Evolutionary conservation across 1,140 invertebrate species (phyloP).

Genomic region (Parapsyche elsis): DNA sequence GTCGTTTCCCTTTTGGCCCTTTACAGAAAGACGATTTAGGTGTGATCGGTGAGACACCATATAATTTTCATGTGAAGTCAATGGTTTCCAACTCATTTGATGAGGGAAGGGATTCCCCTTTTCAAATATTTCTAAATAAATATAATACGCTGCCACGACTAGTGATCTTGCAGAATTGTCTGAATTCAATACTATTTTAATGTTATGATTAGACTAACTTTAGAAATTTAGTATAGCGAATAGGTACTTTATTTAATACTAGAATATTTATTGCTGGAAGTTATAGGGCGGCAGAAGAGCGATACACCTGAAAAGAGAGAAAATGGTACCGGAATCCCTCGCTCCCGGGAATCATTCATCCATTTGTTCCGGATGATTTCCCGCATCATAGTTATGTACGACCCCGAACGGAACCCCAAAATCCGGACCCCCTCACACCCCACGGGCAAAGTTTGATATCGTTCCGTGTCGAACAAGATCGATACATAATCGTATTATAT

Average conservation of each 20-base stretch:
- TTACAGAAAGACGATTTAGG: neutral
- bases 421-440: neutral
- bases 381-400: conserved; percentile 53
- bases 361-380: conserved; percentile 55
- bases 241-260: no score
- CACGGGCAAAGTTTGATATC: neutral
- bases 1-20: conserved; percentile 40
- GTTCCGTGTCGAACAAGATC: no score
- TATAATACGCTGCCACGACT: no score
- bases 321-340: conserved; percentile 21
- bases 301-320: conserved; percentile 41
- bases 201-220: no score
- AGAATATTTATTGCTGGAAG: neutral
- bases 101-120: neutral
- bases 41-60: neutral
- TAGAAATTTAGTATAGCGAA: no score
- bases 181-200: no score
- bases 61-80: conserved; percentile 33
- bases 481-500: no score
- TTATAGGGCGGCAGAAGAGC: neutral
- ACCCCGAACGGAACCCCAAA: conserved; percentile 7
- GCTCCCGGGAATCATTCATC: conserved; percentile 48
- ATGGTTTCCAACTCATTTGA: conserved; percentile 31
- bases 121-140: neutral
- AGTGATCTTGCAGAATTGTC: no score